Base-by-base conservation (phyloP, 2,797 vertebrate genomes). In the Pampus argenteus region DNA sequence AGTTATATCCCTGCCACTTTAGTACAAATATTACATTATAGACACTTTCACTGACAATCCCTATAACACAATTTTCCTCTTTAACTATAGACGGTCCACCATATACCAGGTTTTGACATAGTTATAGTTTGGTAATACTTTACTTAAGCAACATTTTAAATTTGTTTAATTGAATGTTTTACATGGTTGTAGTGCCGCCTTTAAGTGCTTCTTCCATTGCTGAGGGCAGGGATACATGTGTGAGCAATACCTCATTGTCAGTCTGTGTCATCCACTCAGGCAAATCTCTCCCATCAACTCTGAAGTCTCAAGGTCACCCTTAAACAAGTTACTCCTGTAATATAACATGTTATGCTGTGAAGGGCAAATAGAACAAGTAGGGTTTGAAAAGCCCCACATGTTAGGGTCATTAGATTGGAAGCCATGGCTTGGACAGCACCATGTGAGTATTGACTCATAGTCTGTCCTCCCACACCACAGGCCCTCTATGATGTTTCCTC, bases 371-470 rank as follows among this genome's bases (percentile, higher is more conserved):
- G 67, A 71, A 66, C 69, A 70, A 51, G 60, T 26, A 3, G n/a
- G 75, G 78, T 49, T 25, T 65, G 72, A 81, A 44, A 28, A 54
- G 63, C 38, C 6, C 52, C 84, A 88, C 74, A 88, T 87, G 87
- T 79, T 82, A 6, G 42, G 75, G 44, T 74, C 86, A 79, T 87
- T 83, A 87, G 42, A 20, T 18, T 59, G 40, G 68, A 65, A 82
- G 66, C 55, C 50, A 5, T 22, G 42, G 73, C 59, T 60, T 15
- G 47, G 25, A 45, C 61, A 58, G 76, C 31, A 47, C 68, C 78
- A 62, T 77, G 82, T 76, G 57, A 75, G 80, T 76, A 68, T 61
- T 86, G 85, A 91, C 61, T 92, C 88, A 87, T 17, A 13, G 65
- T 63, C 61, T 72, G 66, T 74, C 67, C 78, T 49, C 10, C 45